phyloP scores from a whole-genome alignment of 2,113 vertebrate species.

The Spea bombifrons region DNA sequence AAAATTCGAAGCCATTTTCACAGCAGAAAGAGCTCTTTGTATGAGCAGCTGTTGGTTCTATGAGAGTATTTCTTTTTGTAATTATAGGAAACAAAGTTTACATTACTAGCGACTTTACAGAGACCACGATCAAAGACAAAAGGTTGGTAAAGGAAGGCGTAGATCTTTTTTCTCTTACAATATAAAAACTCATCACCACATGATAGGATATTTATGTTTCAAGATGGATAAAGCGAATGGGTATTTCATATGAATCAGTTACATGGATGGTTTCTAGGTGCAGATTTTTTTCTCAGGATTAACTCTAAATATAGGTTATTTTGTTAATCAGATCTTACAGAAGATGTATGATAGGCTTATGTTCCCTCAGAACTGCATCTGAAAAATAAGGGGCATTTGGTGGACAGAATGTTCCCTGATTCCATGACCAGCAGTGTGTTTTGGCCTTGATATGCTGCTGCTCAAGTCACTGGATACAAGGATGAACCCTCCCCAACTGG shows the following conservation, averaged over 20 bases:
- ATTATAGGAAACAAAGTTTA: constrained; percentile 21
- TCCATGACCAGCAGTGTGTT: too few species aligned
- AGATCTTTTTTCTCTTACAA: neutral
- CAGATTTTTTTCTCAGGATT: neutral
- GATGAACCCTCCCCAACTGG: too few species aligned
- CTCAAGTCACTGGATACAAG: too few species aligned
- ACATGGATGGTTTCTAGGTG: neutral
- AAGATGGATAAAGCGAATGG: neutral
- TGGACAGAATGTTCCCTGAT: too few species aligned
- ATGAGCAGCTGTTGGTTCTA: constrained; percentile 24
- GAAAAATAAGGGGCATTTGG: too few species aligned
- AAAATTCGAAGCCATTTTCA: neutral
- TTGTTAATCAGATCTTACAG: neutral
- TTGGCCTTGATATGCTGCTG: too few species aligned
- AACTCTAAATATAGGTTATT: neutral
- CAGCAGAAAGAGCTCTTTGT: constrained; percentile 13
- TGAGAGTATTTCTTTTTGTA: constrained; percentile 10
- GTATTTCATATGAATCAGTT: neutral
- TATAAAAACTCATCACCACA: neutral
- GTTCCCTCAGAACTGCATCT: too few species aligned
- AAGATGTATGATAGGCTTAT: too few species aligned
- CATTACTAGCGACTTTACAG: neutral
- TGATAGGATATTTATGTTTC: neutral
- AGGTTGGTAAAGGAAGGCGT: neutral
- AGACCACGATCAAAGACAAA: constrained; percentile 9